These are phyloP conservation scores for Bruchidius siliquastri DNA, from an alignment of 2,888 invertebrate genomes.

Conservation along the genomic window DNA sequence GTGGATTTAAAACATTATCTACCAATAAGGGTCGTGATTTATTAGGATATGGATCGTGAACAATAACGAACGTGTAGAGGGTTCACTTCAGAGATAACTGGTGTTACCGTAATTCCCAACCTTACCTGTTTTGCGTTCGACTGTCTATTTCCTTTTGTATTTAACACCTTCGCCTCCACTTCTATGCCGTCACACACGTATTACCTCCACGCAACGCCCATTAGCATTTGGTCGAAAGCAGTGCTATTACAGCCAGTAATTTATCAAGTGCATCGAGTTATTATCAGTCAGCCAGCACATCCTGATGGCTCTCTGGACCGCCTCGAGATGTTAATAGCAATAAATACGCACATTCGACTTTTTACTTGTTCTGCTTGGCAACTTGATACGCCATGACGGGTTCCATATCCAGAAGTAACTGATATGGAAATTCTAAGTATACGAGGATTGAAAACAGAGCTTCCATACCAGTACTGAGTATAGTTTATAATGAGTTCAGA, in stretches of 20 bases:
- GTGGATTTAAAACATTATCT: no score
- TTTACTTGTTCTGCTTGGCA: not conserved
- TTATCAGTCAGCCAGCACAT: not conserved
- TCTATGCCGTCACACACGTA: not conserved
- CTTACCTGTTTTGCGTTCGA: not conserved
- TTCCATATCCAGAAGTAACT: not conserved
- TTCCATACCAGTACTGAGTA: no score
- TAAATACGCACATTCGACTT: not conserved
- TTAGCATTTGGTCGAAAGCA: not conserved
- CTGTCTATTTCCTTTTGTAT: not conserved
- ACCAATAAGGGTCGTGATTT: no score
- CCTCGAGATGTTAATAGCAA: not conserved
- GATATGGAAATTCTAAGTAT: not conserved
- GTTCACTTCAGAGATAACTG: not conserved
- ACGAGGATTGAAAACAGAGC: no score
- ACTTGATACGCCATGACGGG: not conserved
- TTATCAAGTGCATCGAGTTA: not conserved
- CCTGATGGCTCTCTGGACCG: not conserved
- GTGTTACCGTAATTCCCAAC: not conserved
- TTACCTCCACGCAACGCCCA: not conserved
- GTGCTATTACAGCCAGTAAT: not conserved
- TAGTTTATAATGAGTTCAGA: no score
- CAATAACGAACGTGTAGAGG: no score
- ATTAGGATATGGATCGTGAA: no score
- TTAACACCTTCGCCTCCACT: not conserved